Percentiles rank a stretch among this genome's conserved stretches.
phyloP scores from a whole-genome alignment of 2,888 invertebrate genomes.

The Spisula subtruncata region DNA sequence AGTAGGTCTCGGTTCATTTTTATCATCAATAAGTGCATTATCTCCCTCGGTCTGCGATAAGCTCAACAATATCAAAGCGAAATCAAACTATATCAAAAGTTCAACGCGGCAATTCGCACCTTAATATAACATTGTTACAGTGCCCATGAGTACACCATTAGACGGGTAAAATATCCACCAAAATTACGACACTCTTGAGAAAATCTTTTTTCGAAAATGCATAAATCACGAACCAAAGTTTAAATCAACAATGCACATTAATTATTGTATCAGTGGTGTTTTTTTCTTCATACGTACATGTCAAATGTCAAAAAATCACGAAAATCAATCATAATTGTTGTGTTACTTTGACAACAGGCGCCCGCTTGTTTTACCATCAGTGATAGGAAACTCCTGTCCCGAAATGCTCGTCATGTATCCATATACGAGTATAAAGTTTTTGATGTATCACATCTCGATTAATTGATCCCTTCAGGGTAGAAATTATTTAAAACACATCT shows the following conservation, averaged over 20 bases:
- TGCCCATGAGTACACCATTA: neutral
- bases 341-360: slow-evolving; percentile 13
- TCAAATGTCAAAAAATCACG: slow-evolving; percentile 22
- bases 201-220: neutral
- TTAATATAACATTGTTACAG: neutral
- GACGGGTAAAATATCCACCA: neutral
- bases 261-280: slow-evolving; percentile 14
- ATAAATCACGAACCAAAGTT: slow-evolving; percentile 18
- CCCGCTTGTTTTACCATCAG: neutral
- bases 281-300: slow-evolving; percentile 3
- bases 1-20: slow-evolving; percentile 20
- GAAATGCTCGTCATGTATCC: neutral
- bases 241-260: slow-evolving; percentile 31
- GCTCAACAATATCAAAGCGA: slow-evolving; percentile 10
- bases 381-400: slow-evolving; percentile 20
- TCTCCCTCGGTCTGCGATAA: neutral
- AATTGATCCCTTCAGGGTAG: slow-evolving; percentile 23
- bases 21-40: slow-evolving; percentile 10
- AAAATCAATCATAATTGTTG: slow-evolving; percentile 8
- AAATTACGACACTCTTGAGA: neutral
- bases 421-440: neutral
- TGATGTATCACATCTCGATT: slow-evolving; percentile 1
- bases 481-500: slow-evolving; percentile 21
- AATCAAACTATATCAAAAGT: slow-evolving; percentile 13
- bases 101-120: neutral